phyloP scores from a whole-genome alignment of 1,140 invertebrate species.

The Euura saliciscinereae region DNA sequence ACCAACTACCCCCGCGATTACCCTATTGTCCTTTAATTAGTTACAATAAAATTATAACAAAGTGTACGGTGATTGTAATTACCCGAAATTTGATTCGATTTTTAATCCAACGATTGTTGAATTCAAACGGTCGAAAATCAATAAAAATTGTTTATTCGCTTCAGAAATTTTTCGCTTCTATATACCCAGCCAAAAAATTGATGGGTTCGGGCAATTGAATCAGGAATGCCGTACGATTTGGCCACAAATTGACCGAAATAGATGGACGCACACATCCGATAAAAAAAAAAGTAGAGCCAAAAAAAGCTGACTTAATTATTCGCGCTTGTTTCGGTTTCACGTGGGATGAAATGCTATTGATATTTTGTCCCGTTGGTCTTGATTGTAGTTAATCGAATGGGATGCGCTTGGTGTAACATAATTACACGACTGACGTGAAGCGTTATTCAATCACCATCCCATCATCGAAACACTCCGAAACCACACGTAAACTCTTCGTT shows the following conservation, averaged over 20 bases:
- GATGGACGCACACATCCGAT: constrained; percentile 21
- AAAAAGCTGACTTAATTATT: constrained; percentile 21
- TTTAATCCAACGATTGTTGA: too few species aligned
- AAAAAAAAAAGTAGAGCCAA: constrained; percentile 37
- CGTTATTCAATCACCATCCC: neutral
- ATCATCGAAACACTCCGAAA: neutral
- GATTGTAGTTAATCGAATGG: constrained; percentile 6
- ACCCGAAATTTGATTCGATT: too few species aligned
- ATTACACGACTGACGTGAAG: neutral
- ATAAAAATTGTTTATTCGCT: too few species aligned
- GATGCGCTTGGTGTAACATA: neutral
- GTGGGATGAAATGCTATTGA: constrained; percentile 33
- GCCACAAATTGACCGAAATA: constrained; percentile 55
- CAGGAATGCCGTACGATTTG: constrained; percentile 47
- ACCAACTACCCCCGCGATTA: too few species aligned
- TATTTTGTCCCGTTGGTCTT: constrained; percentile 21
- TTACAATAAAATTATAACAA: too few species aligned
- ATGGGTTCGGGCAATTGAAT: constrained; percentile 52
- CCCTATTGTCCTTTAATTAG: too few species aligned
- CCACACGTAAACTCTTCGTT: neutral
- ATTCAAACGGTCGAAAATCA: too few species aligned
- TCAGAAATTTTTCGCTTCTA: too few species aligned
- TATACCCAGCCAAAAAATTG: constrained; percentile 37
- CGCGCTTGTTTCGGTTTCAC: constrained; percentile 32
- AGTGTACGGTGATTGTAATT: too few species aligned